Evolutionary conservation across 2,113 vertebrate species (phyloP).

Genomic region (Laterallus jamaicensis): DNA sequence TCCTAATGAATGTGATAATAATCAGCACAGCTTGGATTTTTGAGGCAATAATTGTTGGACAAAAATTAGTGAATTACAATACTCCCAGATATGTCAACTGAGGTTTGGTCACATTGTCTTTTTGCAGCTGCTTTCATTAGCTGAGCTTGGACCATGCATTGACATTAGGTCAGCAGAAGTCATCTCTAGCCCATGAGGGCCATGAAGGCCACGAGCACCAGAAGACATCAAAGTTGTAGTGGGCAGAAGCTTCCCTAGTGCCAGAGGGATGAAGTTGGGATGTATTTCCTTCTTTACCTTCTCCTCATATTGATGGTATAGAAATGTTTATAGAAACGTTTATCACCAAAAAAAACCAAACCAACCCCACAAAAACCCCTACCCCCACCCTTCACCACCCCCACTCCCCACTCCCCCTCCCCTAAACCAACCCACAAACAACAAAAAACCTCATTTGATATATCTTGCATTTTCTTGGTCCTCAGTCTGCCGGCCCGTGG

Average conservation of each 20-base stretch:
- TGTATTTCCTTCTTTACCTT: not conserved
- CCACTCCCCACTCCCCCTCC: too few relatives aligned
- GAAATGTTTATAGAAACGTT: not conserved
- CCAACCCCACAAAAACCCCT: too few relatives aligned
- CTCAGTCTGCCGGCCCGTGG: not conserved
- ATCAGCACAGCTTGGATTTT: not conserved
- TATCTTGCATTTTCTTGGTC: not conserved
- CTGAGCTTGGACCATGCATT: not conserved
- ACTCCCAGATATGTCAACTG: not conserved
- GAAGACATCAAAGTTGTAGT: not conserved
- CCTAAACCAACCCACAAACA: not conserved
- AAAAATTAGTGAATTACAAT: not conserved
- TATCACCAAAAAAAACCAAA: not conserved
- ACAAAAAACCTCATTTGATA: not conserved
- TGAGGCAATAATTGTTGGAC: not conserved
- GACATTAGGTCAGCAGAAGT: not conserved
- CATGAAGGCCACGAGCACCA: not conserved
- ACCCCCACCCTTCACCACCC: too few relatives aligned
- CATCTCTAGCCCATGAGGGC: too few relatives aligned
- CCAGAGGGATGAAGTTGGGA: not conserved
- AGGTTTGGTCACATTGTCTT: not conserved
- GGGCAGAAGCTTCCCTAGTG: not conserved
- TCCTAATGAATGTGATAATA: not conserved
- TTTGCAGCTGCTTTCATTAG: not conserved
- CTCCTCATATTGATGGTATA: not conserved